These are phyloP conservation scores for Budorcas taxicolor DNA, from an alignment of 2,113 vertebrate species.

Conservation along the genomic window DNA sequence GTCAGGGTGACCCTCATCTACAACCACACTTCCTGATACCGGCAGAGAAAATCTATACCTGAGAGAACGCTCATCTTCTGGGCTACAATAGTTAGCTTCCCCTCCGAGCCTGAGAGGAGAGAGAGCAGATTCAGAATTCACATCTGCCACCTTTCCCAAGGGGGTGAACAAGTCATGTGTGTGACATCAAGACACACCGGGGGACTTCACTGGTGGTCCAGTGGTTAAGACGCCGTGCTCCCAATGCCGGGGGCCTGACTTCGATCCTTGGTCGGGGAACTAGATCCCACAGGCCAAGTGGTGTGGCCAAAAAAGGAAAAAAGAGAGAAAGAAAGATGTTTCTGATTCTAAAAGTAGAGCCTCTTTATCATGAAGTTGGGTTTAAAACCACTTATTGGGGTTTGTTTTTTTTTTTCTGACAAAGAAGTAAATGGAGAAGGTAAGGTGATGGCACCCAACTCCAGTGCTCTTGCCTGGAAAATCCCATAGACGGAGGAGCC, in stretches of 20 bases:
- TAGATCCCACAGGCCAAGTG: not conserved
- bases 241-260: not conserved
- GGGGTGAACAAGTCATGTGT: not conserved
- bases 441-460: too few species aligned
- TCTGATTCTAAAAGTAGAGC: not conserved
- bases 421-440: not conserved
- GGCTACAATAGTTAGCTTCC: constrained; percentile 92
- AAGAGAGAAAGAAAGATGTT: not conserved
- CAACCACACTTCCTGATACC: not conserved
- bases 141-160: not conserved
- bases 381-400: not conserved
- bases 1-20: not conserved
- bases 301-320: not conserved
- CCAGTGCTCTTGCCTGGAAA: too few species aligned
- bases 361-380: not conserved
- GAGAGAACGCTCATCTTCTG: constrained; percentile 97
- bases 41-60: constrained; percentile 78
- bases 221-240: not conserved
- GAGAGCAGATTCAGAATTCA: not conserved
- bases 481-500: too few species aligned
- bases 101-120: constrained; percentile 90
- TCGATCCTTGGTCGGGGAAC: not conserved
- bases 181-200: not conserved
- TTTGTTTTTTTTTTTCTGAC: not conserved
- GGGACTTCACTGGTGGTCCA: not conserved